Evolutionary conservation across 2,888 invertebrate genomes (phyloP), one percentile per base, ranked within the genome.

Genomic region (Rambutsinella grinnellia): DNA sequence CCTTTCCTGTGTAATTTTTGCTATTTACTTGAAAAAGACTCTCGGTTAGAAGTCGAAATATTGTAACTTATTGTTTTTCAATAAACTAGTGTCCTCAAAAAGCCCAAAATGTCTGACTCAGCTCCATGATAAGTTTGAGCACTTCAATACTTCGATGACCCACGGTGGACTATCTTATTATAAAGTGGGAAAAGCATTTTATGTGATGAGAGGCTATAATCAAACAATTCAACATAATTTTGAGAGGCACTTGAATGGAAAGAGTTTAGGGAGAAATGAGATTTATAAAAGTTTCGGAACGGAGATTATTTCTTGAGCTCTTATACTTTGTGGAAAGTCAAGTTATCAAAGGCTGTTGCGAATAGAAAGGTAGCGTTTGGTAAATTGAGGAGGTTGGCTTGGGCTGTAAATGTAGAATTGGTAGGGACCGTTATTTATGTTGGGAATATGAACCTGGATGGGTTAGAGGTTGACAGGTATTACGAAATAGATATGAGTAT

Each of bases 121-220:
- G 49, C 13, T 36, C 6, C 5, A 36, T 36, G 19, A 17, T 13
- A 27, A 19, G 3, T 46, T 78, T n/a, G 26, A 70, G 1, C 15
- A 49, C 1, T 75, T 66, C 28, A 17, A 57, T 3, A 36, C 75
- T 15, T 36, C 3, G 1, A 60, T 78, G 75, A 51, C 51, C 13
- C 78, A 78, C 23, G 36, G 58, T 15, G 78, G 78, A n/a, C 24
- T 56, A 5, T 74, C 74, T 0, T 24, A 49, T 49, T 78, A 78
- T 26, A 46, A 19, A 57, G 21, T 58, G 1, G 1, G 1, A 0
- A 44, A 44, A 13, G 15, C 61, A 13, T 28, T 23, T 3, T 69
- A 36, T 19, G 21, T 53, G 1, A 78, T 66, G 49, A 2, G 2
- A n/a, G 46, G 47, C n/a, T n/a, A 15, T 1, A 44, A 8, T 17